Evolutionary conservation across 2,797 vertebrate genomes (phyloP).

Genomic region (Micromesistius poutassou): DNA sequence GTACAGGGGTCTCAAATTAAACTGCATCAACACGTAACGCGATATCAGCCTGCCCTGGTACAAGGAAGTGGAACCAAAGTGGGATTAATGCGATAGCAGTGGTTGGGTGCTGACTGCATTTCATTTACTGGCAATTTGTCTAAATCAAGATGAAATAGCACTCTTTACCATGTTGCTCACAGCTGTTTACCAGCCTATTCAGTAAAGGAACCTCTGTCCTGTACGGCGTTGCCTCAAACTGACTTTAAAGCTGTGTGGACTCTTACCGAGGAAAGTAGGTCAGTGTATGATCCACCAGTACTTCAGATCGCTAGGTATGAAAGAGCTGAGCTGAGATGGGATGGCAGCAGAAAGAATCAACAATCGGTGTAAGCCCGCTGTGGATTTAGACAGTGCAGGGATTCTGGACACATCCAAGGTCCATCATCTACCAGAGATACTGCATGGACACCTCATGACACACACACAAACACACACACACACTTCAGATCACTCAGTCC

Average conservation of each 20-base stretch:
- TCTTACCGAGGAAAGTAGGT: conserved; percentile 46
- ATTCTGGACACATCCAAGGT: neutral
- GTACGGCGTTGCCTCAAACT: conserved; percentile 15
- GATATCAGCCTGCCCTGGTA: neutral
- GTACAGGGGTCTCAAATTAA: neutral
- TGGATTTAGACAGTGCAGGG: conserved; percentile 8
- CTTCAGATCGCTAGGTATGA: conserved; percentile 33
- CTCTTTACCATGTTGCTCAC: neutral
- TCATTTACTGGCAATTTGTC: conserved; percentile 1
- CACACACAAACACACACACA: neutral
- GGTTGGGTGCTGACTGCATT: conserved; percentile 1
- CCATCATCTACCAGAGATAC: neutral
- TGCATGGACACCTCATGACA: neutral
- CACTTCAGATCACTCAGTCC: neutral
- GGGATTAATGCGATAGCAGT: neutral
- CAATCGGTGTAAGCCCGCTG: conserved; percentile 13
- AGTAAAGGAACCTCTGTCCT: conserved; percentile 12
- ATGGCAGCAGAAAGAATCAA: conserved; percentile 24
- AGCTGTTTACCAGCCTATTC: conserved; percentile 33
- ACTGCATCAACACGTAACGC: neutral
- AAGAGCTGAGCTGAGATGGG: conserved; percentile 29
- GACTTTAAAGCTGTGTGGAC: conserved; percentile 43
- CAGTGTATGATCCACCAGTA: conserved; percentile 24
- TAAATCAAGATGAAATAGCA: conserved; percentile 13
- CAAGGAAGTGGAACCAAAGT: neutral